A percentile compares a stretch with the other conserved stretches of the same genome.
Evolutionary conservation across 2,888 invertebrate species (phyloP).

Genomic region (Mesochorus sp.): DNA sequence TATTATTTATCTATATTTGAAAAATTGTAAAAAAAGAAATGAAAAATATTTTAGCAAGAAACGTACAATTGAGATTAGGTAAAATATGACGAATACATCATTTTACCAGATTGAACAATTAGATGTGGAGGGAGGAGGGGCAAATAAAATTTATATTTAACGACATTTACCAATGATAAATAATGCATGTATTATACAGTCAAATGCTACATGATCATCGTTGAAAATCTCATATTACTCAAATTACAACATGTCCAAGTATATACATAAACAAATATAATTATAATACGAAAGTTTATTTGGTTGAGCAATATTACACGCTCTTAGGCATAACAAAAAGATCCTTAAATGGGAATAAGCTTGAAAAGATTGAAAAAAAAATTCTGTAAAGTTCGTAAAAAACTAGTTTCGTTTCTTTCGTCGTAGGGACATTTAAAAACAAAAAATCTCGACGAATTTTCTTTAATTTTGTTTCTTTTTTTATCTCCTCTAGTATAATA

Average conservation of each 20-base stretch:
- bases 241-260: not conserved
- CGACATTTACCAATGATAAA: not conserved
- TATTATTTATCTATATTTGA: too few relatives aligned
- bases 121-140: too few relatives aligned
- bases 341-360: not conserved
- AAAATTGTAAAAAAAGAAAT: too few relatives aligned
- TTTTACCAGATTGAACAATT: too few relatives aligned
- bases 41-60: too few relatives aligned
- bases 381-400: not conserved
- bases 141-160: too few relatives aligned
- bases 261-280: not conserved
- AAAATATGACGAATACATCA: too few relatives aligned
- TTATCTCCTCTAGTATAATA: slow-evolving; percentile 11
- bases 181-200: not conserved
- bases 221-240: not conserved
- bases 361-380: not conserved
- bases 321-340: not conserved
- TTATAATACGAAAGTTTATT: not conserved
- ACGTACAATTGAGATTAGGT: too few relatives aligned
- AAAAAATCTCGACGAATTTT: not conserved
- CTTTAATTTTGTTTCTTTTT: not conserved
- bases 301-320: not conserved
- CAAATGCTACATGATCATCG: not conserved
- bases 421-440: too few relatives aligned
- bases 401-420: not conserved